Evolutionary conservation across 1,140 invertebrate species (phyloP).

Genomic region (Camponotus floridanus): DNA sequence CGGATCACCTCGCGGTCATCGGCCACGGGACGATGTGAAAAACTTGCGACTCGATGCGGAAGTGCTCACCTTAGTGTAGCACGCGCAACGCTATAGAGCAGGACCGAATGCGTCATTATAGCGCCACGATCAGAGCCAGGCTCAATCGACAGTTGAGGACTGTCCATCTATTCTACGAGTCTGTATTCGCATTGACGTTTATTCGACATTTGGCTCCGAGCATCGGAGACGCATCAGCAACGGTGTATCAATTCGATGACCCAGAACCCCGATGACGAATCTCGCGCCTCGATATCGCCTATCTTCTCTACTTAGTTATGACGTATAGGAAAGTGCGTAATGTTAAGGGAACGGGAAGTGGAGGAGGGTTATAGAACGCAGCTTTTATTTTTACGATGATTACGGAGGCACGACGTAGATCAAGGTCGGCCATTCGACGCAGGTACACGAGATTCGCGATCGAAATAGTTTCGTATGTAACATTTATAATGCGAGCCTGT

Average conservation of each 20-base stretch:
- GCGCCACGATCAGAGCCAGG: neutral
- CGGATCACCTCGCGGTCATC: constrained; percentile 3
- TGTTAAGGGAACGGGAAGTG: neutral
- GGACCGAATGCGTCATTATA: neutral
- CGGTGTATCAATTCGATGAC: neutral
- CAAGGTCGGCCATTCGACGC: constrained; percentile 27
- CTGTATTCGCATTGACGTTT: neutral
- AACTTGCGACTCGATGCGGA: constrained; percentile 8
- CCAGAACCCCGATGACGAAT: neutral
- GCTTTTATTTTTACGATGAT: constrained; percentile 47
- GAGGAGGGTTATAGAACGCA: neutral
- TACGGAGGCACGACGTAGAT: constrained; percentile 34
- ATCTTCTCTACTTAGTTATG: constrained; percentile 11
- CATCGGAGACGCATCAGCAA: neutral
- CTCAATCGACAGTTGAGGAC: neutral
- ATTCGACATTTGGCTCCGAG: neutral
- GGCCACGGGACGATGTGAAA: neutral
- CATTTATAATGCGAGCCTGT: neutral
- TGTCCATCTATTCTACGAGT: constrained; percentile 2
- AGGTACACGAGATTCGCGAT: neutral
- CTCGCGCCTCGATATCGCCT: neutral
- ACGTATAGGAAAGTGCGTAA: neutral
- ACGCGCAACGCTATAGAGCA: neutral
- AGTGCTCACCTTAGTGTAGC: neutral
- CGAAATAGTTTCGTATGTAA: constrained; percentile 23